These are phyloP conservation scores for Pipra filicauda DNA, from an alignment of 2,113 vertebrate species.

Conservation along the genomic window DNA sequence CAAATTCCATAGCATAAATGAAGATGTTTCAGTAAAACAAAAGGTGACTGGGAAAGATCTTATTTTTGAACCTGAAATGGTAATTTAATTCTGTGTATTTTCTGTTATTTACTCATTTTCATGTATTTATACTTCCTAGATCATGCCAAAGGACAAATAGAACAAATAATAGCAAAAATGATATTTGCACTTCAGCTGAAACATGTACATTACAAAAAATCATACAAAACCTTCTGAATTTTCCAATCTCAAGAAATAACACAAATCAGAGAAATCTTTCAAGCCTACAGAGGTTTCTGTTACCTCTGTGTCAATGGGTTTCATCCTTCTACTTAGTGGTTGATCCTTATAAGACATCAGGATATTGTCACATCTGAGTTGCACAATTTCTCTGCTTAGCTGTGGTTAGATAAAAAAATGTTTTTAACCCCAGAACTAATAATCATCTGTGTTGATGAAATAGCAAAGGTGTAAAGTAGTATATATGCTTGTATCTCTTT, in stretches of 20 bases:
- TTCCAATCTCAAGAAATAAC: not conserved
- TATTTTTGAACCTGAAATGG: not conserved
- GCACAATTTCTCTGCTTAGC: not conserved
- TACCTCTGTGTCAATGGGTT: not conserved
- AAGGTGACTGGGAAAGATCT: not conserved
- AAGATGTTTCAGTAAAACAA: not conserved
- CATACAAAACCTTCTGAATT: not conserved
- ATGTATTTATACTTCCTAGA: not conserved
- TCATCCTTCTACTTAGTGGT: not conserved
- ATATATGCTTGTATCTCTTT: not conserved
- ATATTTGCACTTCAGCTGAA: not conserved
- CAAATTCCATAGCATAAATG: not conserved
- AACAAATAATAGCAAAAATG: not conserved
- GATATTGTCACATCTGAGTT: not conserved
- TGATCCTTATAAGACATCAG: not conserved
- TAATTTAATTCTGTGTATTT: not conserved
- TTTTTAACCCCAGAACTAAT: not conserved
- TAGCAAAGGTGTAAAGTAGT: not conserved
- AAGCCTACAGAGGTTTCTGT: not conserved
- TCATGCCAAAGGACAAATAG: not conserved
- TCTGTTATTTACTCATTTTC: not conserved
- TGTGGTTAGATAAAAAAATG: not conserved
- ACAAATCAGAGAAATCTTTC: not conserved
- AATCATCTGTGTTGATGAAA: not conserved
- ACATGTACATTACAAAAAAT: not conserved